Base-by-base conservation (phyloP, 1,140 invertebrate species). In the Trichonephila clavata region DNA sequence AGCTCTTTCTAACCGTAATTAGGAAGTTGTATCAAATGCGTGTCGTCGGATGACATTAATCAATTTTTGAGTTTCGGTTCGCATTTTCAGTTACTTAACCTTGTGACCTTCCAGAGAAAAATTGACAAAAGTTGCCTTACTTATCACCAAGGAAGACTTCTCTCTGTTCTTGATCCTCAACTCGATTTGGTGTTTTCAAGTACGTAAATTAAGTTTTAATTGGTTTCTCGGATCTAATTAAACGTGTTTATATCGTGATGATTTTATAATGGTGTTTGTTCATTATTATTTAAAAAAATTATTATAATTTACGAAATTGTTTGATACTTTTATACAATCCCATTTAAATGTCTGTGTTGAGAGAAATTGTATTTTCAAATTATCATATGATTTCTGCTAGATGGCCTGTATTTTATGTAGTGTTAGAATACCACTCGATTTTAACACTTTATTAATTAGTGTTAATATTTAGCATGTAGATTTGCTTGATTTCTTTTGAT, bases 11-110 rank as follows among this genome's bases (percentile, higher is more conserved):
- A 24, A 77, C 27, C 27, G 27, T 32, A 77, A 32, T 77, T 77
- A 77, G 68, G 68, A 77, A 77, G 68, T 77, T 27, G 60, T 61
- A 61, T 61, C 60, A 61, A 61, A 1, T 27, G 32, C 27, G 14
- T 77, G 68, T 32, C 68, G 24, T 68, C 63, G 24, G 24, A 24
- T 68, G 21, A 16, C 27, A 77, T 77, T 77, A 77, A 77, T 77
- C 68, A 77, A 27, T 32, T 77, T 77, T 77, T 77, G 24, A 18
- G 27, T 77, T 77, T 77, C 68, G 68, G 68, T 77, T 77, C 68
- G 68, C 68, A 77, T 77, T 39, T 77, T 77, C 68, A 27, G 27
- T 77, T 77, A 77, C 27, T 77, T 39, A 77, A 77, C 27, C 71
- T 18, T 20, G 32, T 27, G 71, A 77, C 27, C 71, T 77, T 77